Evolutionary conservation across 2,888 invertebrate genomes (phyloP).

Genomic region (Tupiocoris notatus): DNA sequence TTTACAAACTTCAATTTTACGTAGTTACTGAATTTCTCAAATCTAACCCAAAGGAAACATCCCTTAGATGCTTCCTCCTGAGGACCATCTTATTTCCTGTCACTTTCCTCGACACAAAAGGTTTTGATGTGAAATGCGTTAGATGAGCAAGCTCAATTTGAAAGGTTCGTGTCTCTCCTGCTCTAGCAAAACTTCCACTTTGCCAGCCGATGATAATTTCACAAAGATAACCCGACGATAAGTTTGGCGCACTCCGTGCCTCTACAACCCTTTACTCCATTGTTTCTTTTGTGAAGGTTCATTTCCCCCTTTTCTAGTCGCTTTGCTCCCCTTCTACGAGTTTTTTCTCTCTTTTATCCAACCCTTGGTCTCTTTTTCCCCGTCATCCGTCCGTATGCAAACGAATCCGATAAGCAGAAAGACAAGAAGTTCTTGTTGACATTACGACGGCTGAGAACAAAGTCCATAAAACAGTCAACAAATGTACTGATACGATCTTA

Average conservation of each 20-base stretch:
- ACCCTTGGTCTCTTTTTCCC: background rate
- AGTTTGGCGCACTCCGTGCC: background rate
- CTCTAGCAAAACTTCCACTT: background rate
- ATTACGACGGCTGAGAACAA: background rate
- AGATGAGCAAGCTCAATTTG: background rate
- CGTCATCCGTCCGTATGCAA: background rate
- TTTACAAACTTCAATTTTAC: too few relatives aligned
- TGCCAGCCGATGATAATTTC: background rate
- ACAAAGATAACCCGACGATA: background rate
- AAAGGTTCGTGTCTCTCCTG: background rate
- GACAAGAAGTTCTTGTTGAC: background rate
- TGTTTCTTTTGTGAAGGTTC: background rate
- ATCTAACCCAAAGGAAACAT: too few relatives aligned
- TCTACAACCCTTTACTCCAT: background rate
- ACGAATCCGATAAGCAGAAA: background rate
- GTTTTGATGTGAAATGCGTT: background rate
- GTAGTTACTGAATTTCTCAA: too few relatives aligned
- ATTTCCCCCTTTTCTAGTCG: background rate
- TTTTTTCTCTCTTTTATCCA: background rate
- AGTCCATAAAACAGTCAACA: background rate
- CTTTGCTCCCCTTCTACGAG: background rate
- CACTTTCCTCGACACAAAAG: background rate
- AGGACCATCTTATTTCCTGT: background rate
- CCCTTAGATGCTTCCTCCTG: slow-evolving; percentile 2
- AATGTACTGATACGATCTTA: background rate